phyloP scores from a whole-genome alignment of 2,888 invertebrate genomes.

The Crossocerus cetratus region DNA sequence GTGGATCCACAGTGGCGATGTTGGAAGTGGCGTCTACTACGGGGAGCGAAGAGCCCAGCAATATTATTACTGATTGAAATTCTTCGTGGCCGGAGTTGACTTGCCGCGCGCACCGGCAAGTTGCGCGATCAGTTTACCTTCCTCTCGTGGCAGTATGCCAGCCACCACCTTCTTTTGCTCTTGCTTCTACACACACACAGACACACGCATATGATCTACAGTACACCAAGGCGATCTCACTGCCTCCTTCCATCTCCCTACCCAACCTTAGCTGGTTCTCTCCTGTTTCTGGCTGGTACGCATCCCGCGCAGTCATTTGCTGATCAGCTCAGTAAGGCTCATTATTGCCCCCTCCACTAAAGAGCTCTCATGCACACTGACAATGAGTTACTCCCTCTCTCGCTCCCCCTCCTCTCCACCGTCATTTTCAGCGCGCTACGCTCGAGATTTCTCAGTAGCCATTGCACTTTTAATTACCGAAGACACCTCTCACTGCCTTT shows the following conservation, averaged over 20 bases:
- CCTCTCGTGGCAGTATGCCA: conserved; percentile 58
- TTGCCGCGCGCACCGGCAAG: conserved; percentile 63
- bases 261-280: not conserved
- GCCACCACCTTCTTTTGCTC: conserved; percentile 26
- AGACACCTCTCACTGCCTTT: not conserved
- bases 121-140: conserved; percentile 64
- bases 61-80: conserved; percentile 67
- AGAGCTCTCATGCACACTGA: too few species aligned
- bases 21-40: too few species aligned
- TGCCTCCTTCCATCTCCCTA: not conserved
- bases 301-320: conserved; percentile 2
- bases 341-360: not conserved
- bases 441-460: conserved; percentile 11
- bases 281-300: not conserved
- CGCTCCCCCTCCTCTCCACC: too few species aligned
- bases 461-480: conserved; percentile 2
- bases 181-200: not conserved
- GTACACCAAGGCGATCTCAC: too few species aligned
- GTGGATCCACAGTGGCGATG: too few species aligned
- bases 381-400: too few species aligned
- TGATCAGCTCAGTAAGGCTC: not conserved
- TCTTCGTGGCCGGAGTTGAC: conserved; percentile 62
- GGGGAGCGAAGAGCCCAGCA: conserved; percentile 41
- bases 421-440: conserved; percentile 21
- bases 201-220: too few species aligned